Evolutionary conservation across 2,113 vertebrate species (phyloP).

Genomic region (Semnornis frantzii): DNA sequence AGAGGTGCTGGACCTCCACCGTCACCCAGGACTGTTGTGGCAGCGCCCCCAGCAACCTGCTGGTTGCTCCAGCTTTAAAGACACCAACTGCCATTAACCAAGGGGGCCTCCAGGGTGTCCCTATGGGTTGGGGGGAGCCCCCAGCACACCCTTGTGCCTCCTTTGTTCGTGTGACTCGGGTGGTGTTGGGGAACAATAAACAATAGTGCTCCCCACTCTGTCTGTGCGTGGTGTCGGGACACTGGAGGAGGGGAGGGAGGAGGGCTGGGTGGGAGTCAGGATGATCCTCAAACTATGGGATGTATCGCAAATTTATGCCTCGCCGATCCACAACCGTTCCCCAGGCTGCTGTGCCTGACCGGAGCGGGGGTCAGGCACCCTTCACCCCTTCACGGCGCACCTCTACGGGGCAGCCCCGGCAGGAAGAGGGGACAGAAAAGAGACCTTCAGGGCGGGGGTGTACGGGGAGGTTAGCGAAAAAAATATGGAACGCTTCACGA

Average conservation of each 20-base stretch:
- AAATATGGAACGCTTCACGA: constrained; percentile 66
- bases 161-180: not conserved
- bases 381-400: too few relatives aligned
- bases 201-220: not conserved
- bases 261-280: too few relatives aligned
- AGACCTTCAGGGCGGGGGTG: fast-evolving
- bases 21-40: fast-evolving
- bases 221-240: fast-evolving
- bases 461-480: too few relatives aligned
- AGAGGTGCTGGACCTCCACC: not conserved
- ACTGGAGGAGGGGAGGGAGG: not conserved
- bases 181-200: not conserved
- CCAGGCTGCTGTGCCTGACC: too few relatives aligned
- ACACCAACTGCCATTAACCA: not conserved
- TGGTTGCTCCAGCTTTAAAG: not conserved
- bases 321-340: too few relatives aligned
- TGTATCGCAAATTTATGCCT: not conserved
- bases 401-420: not conserved
- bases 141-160: not conserved
- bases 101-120: not conserved
- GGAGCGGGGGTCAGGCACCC: not conserved
- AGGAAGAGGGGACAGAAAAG: not conserved
- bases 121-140: not conserved
- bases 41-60: not conserved
- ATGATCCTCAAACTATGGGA: not conserved